Base-by-base conservation (phyloP, 2,113 vertebrate genomes). In the Argyrosomus japonicus region DNA sequence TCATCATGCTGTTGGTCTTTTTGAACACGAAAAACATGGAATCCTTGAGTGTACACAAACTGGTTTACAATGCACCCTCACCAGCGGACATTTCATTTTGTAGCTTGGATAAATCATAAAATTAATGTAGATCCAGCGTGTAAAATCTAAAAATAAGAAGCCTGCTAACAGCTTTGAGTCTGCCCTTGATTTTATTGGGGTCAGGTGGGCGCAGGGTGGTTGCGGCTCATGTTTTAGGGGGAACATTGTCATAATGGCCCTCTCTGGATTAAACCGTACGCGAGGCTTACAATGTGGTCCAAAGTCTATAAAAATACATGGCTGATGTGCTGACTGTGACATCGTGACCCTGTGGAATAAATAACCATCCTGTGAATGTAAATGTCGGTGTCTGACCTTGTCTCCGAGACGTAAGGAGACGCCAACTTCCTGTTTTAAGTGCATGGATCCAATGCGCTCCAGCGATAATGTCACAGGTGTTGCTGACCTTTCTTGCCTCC, bases 391-490 rank as follows among this genome's bases (percentile, higher is more conserved):
- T 36, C 40, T 25, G 76, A 83, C 82, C 76, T 85, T 82, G 82
- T 72, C 68, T 47, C 27, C 21, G 1, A 40, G 32, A 83, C 48
- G 7, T 17, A 51, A 75, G 53, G 51, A 60, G 43, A 43, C 7
- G 25, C 23, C 12, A n/a, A 62, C 79, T 53, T 73, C 56, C 79
- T 80, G 27, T 69, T 80, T 58, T 19, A 45, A 40, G 71, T n/a
- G 72, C 71, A 79, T 7, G 19, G 23, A 61, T 29, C 40, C 68
- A 43, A 57, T 51, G 64, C 58, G 57, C 73, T 32, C 3, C 1
- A 69, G 64, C 61, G 67, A 88, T 75, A 74, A 87, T 61, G 77
- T 87, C 82, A 79, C 40, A 70, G n/a, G 74, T 65, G 79, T 47
- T 18, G 29, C 53, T 78, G 47, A 81, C 79, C 68, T 89, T 81